These are phyloP conservation scores for Meteorus sp. DNA, from an alignment of 1,140 invertebrate genomes.

Conservation along the genomic window DNA sequence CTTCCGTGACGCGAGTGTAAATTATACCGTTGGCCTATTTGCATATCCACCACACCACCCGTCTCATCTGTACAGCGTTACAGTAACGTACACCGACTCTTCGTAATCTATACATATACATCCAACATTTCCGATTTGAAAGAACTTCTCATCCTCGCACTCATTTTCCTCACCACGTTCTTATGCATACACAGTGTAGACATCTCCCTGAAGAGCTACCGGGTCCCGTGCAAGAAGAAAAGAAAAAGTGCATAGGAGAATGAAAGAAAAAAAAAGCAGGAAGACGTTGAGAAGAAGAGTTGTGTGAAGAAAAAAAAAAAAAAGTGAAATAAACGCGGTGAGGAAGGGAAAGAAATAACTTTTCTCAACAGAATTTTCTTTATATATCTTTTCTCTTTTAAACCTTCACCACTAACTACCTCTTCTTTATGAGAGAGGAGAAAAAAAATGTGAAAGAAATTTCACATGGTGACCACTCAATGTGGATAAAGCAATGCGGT, in stretches of 20 bases:
- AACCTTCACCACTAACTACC: background rate
- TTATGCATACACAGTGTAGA: too few relatives aligned
- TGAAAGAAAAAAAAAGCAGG: constrained; percentile 8
- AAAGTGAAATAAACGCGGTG: background rate
- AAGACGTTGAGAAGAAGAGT: background rate
- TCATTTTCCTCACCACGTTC: too few relatives aligned
- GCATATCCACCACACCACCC: constrained; percentile 38
- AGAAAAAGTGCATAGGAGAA: background rate
- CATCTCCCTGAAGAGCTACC: background rate
- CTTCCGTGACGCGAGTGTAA: constrained; percentile 46
- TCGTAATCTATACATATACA: too few relatives aligned
- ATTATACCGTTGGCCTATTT: constrained; percentile 54
- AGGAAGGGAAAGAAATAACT: constrained; percentile 1
- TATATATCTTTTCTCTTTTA: background rate
- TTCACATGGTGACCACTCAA: background rate
- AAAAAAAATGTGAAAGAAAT: background rate
- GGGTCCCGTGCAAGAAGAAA: background rate
- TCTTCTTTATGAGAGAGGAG: background rate
- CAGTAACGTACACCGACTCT: background rate
- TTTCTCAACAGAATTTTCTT: background rate
- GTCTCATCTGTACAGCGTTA: constrained; percentile 14
- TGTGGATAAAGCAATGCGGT: constrained; percentile 5
- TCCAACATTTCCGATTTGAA: constrained; percentile 15
- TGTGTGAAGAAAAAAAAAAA: background rate
- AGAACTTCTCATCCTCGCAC: too few relatives aligned